A percentile compares a stretch with the other conserved stretches of the same genome.
Conservation (phyloP, 2,797 vertebrate species). For the Melopsittacus undulatus region DNA sequence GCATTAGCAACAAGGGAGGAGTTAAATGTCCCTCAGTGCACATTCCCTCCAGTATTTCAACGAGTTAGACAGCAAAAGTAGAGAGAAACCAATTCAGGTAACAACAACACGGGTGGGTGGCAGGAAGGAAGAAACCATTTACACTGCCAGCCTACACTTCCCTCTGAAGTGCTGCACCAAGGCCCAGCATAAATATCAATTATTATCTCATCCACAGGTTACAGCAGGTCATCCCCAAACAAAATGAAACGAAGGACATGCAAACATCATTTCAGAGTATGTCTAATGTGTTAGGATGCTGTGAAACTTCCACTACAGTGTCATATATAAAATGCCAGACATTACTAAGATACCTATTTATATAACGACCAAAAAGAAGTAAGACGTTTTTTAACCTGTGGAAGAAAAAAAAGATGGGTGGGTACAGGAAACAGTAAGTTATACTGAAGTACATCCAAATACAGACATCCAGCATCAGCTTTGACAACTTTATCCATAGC, state of each 20-base stretch:
- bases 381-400: background rate
- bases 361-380: too few species aligned
- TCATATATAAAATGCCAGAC: background rate
- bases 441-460: background rate
- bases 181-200: background rate
- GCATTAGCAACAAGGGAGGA: background rate
- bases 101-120: background rate
- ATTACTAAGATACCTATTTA: background rate
- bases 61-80: background rate
- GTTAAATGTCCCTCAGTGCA: background rate
- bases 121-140: constrained; percentile 36
- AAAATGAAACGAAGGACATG: background rate
- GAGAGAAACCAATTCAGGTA: constrained; percentile 5
- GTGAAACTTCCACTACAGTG: background rate
- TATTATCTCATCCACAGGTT: background rate
- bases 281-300: background rate
- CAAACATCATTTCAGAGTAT: background rate
- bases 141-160: background rate
- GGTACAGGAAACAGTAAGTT: rapidly evolving
- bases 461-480: background rate
- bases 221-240: background rate
- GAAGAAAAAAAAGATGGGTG: background rate
- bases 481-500: background rate
- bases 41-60: background rate
- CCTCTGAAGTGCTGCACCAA: background rate